A percentile compares a stretch with the other conserved stretches of the same genome.
Conservation (phyloP, 2,888 invertebrate species). For the Alitta virens region DNA sequence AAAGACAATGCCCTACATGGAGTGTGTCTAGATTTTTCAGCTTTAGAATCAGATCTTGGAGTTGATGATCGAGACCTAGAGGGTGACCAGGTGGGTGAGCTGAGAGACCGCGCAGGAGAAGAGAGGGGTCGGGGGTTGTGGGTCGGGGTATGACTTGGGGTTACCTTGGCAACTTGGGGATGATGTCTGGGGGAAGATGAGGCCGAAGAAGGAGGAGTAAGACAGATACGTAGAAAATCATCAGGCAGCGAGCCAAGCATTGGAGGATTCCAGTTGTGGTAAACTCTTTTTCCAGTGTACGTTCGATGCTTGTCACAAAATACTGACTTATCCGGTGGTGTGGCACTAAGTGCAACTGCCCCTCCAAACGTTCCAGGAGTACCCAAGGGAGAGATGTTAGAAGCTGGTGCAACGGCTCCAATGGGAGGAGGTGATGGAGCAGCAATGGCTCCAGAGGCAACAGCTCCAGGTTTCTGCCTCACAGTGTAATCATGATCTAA, state of each 20-base stretch:
- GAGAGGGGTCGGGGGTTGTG: neutral
- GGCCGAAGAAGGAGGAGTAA: conserved; percentile 3
- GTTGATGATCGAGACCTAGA: neutral
- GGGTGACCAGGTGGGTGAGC: neutral
- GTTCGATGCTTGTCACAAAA: no score
- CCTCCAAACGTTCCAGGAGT: no score
- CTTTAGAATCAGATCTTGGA: neutral
- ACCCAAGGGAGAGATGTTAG: no score
- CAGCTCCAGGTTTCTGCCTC: neutral
- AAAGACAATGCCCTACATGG: no score
- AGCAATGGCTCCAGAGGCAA: neutral
- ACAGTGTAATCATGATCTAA: conserved; percentile 15
- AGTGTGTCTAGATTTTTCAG: no score
- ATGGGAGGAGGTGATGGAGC: neutral
- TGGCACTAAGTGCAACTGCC: no score
- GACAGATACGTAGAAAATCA: conserved; percentile 68
- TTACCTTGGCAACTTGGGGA: conserved; percentile 3
- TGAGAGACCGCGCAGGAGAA: conserved; percentile 1
- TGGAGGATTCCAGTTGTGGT: conserved; percentile 74
- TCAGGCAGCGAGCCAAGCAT: conserved; percentile 76
- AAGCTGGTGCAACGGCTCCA: no score
- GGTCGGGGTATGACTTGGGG: conserved; percentile 5
- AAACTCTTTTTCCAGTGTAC: conserved; percentile 17
- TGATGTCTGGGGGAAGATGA: conserved; percentile 2
- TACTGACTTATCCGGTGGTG: no score